Evolutionary conservation across 2,797 vertebrate species (phyloP).

Genomic region (Helostoma temminkii): DNA sequence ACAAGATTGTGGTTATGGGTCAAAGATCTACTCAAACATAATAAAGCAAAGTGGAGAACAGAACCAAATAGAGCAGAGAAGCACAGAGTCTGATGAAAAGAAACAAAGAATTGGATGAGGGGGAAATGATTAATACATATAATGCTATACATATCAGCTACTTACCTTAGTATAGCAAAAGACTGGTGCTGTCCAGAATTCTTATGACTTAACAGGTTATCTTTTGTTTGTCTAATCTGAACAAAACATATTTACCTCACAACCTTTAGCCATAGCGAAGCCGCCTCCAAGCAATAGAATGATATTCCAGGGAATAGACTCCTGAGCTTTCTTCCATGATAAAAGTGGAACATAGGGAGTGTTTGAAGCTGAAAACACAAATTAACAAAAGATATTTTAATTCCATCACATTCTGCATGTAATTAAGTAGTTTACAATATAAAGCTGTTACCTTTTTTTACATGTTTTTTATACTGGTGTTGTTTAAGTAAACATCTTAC

Average conservation of each 20-base stretch:
- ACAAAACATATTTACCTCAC: conserved; percentile 87
- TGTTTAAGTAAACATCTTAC: too few species aligned
- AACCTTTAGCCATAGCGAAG: conserved; percentile 97
- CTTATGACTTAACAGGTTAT: not conserved
- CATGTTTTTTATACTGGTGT: too few species aligned
- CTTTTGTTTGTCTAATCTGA: not conserved
- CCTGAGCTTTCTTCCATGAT: conserved; percentile 94
- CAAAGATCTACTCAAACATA: conserved; percentile 53
- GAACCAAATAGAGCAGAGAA: conserved; percentile 32
- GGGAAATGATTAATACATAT: too few species aligned
- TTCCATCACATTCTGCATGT: too few species aligned
- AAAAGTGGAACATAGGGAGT: conserved; percentile 89
- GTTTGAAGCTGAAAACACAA: conserved; percentile 85
- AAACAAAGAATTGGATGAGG: too few species aligned
- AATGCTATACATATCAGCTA: not conserved
- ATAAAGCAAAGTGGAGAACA: conserved; percentile 45
- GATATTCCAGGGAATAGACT: conserved; percentile 95
- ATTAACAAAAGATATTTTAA: not conserved
- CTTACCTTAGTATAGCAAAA: too few species aligned
- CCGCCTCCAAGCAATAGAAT: conserved; percentile 95
- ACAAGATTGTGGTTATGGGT: conserved; percentile 35
- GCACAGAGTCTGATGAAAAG: not conserved
- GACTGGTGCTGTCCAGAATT: too few species aligned
- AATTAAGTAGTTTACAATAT: too few species aligned
- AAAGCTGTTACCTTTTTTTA: too few species aligned